These are phyloP conservation scores for Buathra laborator DNA, from an alignment of 2,888 invertebrate genomes.

Conservation along the genomic window DNA sequence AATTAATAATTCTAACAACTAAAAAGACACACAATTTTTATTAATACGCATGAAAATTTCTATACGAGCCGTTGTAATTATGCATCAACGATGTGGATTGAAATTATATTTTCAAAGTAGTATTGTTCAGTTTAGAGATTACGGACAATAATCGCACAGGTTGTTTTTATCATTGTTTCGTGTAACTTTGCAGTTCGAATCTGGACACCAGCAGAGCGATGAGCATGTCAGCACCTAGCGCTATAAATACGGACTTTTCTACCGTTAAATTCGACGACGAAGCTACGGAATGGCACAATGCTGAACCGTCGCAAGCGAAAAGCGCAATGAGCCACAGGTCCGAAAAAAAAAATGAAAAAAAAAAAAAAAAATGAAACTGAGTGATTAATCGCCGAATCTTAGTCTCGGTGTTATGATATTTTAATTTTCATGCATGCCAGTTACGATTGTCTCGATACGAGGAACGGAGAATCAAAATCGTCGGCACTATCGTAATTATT, in stretches of 20 bases:
- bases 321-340: conserved; percentile 83
- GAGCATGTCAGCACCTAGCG: conserved; percentile 95
- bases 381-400: conserved; percentile 38
- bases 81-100: conserved; percentile 49
- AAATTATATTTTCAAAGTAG: neutral
- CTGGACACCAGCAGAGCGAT: conserved; percentile 91
- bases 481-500: conserved; percentile 75
- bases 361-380: conserved; percentile 3
- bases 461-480: conserved; percentile 69
- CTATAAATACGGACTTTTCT: conserved; percentile 91
- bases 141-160: neutral
- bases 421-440: conserved; percentile 75
- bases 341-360: conserved; percentile 41
- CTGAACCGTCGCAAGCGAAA: conserved; percentile 81
- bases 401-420: conserved; percentile 61
- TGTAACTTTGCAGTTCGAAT: conserved; percentile 86
- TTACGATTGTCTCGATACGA: conserved; percentile 71
- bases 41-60: conserved; percentile 43
- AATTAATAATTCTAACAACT: conserved; percentile 41
- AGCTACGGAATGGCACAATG: conserved; percentile 84
- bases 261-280: conserved; percentile 90
- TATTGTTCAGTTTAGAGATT: neutral
- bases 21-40: neutral
- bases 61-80: conserved; percentile 25
- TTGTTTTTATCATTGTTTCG: conserved; percentile 2